Evolutionary conservation across 1,140 invertebrate species (phyloP).

Genomic region (Zophobas atratus): DNA sequence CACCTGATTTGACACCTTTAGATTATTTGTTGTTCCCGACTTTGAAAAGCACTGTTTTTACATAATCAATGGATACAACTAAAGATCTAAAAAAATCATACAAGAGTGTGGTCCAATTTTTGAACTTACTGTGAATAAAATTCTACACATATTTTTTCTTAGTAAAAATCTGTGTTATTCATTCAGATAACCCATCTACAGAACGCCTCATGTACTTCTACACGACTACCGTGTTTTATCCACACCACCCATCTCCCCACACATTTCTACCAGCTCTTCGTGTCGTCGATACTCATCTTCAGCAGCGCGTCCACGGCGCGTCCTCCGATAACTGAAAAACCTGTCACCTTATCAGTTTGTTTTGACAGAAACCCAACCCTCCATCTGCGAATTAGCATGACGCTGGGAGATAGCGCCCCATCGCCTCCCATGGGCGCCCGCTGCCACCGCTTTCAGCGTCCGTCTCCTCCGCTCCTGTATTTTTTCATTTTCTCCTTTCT

Average conservation of each 20-base stretch:
- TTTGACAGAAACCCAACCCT: not conserved
- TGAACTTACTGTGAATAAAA: too few relatives aligned
- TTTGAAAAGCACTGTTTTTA: too few relatives aligned
- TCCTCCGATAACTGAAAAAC: not conserved
- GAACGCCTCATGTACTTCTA: not conserved
- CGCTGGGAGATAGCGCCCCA: not conserved
- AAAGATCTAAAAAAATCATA: too few relatives aligned
- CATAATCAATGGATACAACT: too few relatives aligned
- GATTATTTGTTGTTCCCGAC: too few relatives aligned
- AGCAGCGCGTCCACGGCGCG: not conserved
- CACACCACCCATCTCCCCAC: not conserved
- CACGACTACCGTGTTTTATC: not conserved
- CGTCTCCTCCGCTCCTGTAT: conserved; percentile 11
- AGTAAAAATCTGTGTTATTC: too few relatives aligned
- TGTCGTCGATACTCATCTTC: not conserved
- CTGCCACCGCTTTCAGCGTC: not conserved
- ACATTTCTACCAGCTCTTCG: not conserved
- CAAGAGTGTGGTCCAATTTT: too few relatives aligned
- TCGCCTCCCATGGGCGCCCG: not conserved
- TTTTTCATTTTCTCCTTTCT: conserved; percentile 45
- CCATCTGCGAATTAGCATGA: not conserved
- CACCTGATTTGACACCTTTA: too few relatives aligned
- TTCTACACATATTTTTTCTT: too few relatives aligned
- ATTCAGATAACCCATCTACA: too few relatives aligned
- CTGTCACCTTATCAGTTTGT: too few relatives aligned